Percentiles rank a stretch among this genome's conserved stretches.
These are phyloP conservation scores for Ostrea denselamellosa DNA, from an alignment of 1,140 invertebrate genomes.

Conservation along the genomic window DNA sequence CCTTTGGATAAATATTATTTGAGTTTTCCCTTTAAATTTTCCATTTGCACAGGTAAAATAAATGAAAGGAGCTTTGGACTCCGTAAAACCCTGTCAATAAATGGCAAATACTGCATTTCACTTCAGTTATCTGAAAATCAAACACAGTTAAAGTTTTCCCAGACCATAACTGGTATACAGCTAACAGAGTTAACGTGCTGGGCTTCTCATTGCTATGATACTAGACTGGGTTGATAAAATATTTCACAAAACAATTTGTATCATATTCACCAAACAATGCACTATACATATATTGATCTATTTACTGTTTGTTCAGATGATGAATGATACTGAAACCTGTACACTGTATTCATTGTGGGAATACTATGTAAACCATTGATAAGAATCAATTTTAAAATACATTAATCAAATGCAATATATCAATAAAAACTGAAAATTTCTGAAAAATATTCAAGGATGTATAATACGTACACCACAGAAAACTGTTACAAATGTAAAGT, in stretches of 20 bases:
- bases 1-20: background rate
- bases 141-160: conserved; percentile 3
- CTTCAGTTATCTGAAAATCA: background rate
- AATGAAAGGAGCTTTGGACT: background rate
- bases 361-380: background rate
- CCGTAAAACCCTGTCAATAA: background rate
- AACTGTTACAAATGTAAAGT: no score
- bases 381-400: background rate
- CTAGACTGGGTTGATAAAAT: background rate
- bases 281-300: background rate
- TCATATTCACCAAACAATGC: conserved; percentile 18
- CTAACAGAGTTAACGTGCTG: background rate
- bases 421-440: no score
- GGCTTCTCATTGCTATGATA: background rate
- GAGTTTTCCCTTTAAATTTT: conserved; percentile 30
- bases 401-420: no score
- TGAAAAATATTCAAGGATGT: no score
- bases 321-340: background rate
- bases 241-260: background rate
- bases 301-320: background rate
- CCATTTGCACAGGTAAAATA: background rate
- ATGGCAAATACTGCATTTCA: background rate
- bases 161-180: conserved; percentile 11
- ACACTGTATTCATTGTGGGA: background rate
- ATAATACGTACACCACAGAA: no score